Evolutionary conservation across 2,888 invertebrate species (phyloP), one percentile per base, ranked within the genome.

Genomic region (Cabera pusaria): DNA sequence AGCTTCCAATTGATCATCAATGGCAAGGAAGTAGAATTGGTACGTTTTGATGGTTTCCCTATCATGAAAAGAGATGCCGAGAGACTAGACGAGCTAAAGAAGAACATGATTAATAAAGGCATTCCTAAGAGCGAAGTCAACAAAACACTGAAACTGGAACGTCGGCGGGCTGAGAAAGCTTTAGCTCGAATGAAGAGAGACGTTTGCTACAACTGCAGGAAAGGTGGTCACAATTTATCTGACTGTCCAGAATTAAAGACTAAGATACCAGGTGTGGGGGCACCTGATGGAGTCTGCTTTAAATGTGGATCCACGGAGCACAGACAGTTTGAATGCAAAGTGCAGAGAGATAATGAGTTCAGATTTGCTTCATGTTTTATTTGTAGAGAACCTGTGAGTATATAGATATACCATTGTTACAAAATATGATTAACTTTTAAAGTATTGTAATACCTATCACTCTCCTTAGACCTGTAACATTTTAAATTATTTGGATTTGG

Each of bases 301-400:
- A 96, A 96, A 74, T 97, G 97, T 78, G 97, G 97, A 0, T 96
- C 96, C 0, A 95, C 95, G 2, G 97, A 97, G 69, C 97, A 97
- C 66, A 92, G 92, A 5, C 93, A 94, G 59, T 92, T 92, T 65
- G 92, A 93, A 62, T 95, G 95, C 59, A 93, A 92, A 84, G 93
- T 93, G 0, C 91, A 91, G 17, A 91, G 83, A 52, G 90, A 90
- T 20, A 90, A 92, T 44, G 92, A 93, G 39, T 96, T 92, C 62
- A 92, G 94, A 65, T 96, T 93, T 83, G 97, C 97, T 0, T 93
- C 92, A 34, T 98, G 97, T 75, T 97, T 97, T 66, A 94, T 97
- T 52, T 98, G 97, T 72, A 93, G 93, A 35, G 93, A 97, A 76
- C 93, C 92, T 55, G 90, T 90, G 52, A 74, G 79, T 76, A 49